phyloP scores from a whole-genome alignment of 2,888 invertebrate genomes.

The Drosophila antonietae region DNA sequence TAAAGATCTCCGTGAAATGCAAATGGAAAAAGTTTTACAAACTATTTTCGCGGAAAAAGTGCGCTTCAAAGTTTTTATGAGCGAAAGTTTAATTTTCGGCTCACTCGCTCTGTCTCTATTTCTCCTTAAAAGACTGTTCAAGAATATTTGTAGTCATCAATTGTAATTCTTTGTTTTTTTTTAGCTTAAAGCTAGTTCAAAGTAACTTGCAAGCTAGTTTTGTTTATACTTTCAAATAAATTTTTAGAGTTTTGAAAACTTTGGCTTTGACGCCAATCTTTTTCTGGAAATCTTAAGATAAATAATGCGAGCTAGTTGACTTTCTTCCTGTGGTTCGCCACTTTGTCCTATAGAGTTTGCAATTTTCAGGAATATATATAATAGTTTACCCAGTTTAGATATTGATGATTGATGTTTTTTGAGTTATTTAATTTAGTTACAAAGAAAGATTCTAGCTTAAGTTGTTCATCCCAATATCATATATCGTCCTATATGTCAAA shows the following conservation, averaged over 20 bases:
- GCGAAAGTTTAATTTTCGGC: slow-evolving; percentile 18
- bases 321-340: too few species aligned
- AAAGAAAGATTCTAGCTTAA: too few species aligned
- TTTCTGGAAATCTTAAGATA: neutral
- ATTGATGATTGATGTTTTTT: too few species aligned
- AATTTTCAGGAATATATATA: too few species aligned
- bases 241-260: neutral
- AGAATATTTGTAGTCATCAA: slow-evolving; percentile 6
- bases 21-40: slow-evolving; percentile 5
- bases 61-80: slow-evolving; percentile 11
- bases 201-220: neutral
- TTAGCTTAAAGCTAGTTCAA: neutral
- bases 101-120: neutral
- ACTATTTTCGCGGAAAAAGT: slow-evolving; percentile 9
- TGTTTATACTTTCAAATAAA: neutral
- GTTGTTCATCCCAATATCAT: too few species aligned
- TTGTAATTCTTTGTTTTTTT: neutral
- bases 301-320: neutral
- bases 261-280: neutral
- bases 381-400: too few species aligned
- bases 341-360: too few species aligned
- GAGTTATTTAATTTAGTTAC: too few species aligned
- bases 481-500: too few species aligned
- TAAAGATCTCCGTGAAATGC: slow-evolving; percentile 8
- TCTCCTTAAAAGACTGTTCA: neutral